Evolutionary conservation across 1,140 invertebrate species (phyloP), one percentile per base, ranked within the genome.

Genomic region (Psix sp.): DNA sequence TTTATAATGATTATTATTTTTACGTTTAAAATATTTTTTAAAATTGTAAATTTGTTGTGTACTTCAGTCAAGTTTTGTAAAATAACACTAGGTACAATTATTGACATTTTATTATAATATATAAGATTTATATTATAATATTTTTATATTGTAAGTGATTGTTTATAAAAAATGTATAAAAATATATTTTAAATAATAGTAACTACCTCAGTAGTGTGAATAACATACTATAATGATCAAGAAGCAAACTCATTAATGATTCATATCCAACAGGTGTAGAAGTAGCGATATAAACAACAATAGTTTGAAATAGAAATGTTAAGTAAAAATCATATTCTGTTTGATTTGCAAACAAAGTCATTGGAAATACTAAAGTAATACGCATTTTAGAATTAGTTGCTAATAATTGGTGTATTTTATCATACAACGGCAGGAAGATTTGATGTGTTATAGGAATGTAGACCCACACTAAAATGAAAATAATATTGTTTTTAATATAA

Each of bases 251-350:
- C 7, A 42, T 14, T 7, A 33, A 0, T 16, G 17, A 1, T 42
- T 54, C 49, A 26, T 54, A 54, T 20, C 36, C 49, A 11, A 40
- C 5, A 6, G 15, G 1, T 5, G 31, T 29, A 5, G 49, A 40
- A 13, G 3, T 31, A 5, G 49, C 24, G 5, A n/a, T 26, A 40
- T 29, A 54, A 2, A 42, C 38, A 16, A 54, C 40, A 11, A 54
- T n/a, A 3, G 24, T 42, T 54, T 54, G 49, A 33, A 17, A 42
- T 17, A 54, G 2, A 29, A 42, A 17, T 4, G 49, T 40, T 9
- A 54, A 29, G 18, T 54, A 54, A 29, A 31, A 54, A 10, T 54
- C 11, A 13, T 42, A 54, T 14, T 54, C 38, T 1, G 49, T 29
- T 11, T 17, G 5, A 18, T 40, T 54, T 18, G 18, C 9, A 42